phyloP scores from a whole-genome alignment of 2,113 vertebrate species.

The Podilymbus podiceps region DNA sequence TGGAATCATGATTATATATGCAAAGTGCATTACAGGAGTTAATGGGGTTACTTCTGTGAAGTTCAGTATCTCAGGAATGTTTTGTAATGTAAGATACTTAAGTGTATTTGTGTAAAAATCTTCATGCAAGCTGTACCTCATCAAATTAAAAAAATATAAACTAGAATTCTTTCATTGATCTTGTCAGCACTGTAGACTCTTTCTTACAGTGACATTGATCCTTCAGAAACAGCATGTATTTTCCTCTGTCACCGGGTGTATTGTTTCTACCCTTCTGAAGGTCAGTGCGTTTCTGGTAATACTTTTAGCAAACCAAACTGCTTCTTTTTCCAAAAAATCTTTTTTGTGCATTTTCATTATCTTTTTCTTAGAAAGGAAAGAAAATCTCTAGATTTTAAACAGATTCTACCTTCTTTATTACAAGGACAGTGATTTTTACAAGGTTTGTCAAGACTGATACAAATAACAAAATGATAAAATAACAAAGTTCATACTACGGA shows the following conservation, averaged over 20 bases:
- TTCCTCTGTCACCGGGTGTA: neutral
- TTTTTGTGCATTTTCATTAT: constrained; percentile 8
- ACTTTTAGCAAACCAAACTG: neutral
- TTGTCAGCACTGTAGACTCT: neutral
- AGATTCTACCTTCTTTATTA: constrained; percentile 42
- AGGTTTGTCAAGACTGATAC: constrained; percentile 27
- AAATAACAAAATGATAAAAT: constrained; percentile 20
- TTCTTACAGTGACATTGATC: neutral
- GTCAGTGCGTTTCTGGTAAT: constrained; percentile 4
- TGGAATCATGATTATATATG: neutral
- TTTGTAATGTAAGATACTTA: neutral
- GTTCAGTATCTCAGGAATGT: neutral
- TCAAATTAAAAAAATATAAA: neutral
- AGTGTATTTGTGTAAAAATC: neutral
- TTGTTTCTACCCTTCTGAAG: neutral
- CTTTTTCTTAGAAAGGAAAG: constrained; percentile 51
- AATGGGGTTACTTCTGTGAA: neutral
- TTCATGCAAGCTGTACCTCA: neutral
- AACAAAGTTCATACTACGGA: neutral
- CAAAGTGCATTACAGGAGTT: neutral
- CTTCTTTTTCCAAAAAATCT: neutral
- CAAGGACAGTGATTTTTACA: neutral
- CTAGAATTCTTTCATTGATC: neutral
- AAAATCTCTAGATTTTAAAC: constrained; percentile 3
- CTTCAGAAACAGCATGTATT: neutral